Conservation (phyloP, 2,113 vertebrate species). For the Felis catus region DNA sequence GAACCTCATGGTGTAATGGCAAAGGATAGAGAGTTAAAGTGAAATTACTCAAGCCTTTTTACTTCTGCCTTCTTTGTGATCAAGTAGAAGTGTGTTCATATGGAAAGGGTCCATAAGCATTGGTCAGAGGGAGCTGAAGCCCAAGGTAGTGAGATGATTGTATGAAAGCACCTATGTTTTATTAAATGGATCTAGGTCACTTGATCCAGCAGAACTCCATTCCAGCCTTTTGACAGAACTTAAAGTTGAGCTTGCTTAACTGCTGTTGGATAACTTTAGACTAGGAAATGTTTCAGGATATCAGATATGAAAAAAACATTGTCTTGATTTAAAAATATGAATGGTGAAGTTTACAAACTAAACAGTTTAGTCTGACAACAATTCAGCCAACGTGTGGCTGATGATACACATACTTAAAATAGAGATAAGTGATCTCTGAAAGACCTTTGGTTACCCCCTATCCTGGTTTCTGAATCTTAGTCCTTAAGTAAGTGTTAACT, state of each 20-base stretch:
- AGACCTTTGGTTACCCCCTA: background rate
- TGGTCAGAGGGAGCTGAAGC: background rate
- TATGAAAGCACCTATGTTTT: background rate
- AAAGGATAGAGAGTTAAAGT: background rate
- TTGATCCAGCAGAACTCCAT: slow-evolving; percentile 41
- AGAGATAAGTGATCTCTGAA: background rate
- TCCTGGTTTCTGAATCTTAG: background rate
- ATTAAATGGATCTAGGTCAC: slow-evolving; percentile 27
- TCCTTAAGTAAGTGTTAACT: background rate
- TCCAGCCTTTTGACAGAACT: slow-evolving; percentile 56
- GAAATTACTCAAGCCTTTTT: background rate
- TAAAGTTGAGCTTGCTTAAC: slow-evolving; percentile 44
- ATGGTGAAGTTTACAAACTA: background rate
- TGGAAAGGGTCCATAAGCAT: background rate
- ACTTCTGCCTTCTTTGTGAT: background rate
- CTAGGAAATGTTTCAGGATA: slow-evolving; percentile 27
- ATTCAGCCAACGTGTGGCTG: background rate
- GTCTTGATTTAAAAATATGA: slow-evolving; percentile 22
- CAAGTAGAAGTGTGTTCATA: background rate
- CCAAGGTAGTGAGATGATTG: slow-evolving; percentile 20
- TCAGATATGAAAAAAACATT: slow-evolving; percentile 11
- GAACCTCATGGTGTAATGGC: background rate
- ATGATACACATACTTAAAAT: background rate
- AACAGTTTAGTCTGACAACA: background rate
- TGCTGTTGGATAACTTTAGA: slow-evolving; percentile 56